Conservation (phyloP, 2,888 invertebrate species). For the Coremacera marginata region DNA sequence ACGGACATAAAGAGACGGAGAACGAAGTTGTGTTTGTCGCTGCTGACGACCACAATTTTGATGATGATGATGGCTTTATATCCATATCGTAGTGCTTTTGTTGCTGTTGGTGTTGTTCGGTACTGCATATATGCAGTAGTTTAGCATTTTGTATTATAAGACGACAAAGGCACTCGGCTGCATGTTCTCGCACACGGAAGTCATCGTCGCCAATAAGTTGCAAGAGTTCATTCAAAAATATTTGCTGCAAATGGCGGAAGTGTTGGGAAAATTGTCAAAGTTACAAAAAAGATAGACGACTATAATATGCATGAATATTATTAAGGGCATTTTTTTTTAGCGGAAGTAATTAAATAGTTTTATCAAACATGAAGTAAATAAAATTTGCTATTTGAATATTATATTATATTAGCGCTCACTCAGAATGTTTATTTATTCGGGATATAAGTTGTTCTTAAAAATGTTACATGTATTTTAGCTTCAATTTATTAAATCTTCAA, state of each 20-base stretch:
- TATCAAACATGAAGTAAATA: no score
- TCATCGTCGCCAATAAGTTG: conserved; percentile 68
- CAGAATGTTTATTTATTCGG: no score
- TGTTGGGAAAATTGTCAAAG: conserved; percentile 7
- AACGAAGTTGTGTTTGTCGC: not conserved
- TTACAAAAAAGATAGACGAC: not conserved
- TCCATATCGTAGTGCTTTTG: conserved; percentile 28
- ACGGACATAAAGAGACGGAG: conserved; percentile 36
- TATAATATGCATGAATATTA: not conserved
- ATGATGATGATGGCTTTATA: conserved; percentile 1
- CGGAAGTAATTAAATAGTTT: conserved; percentile 10
- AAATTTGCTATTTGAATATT: no score
- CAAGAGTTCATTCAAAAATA: conserved; percentile 67
- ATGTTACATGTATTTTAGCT: no score
- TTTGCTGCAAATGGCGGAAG: conserved; percentile 54
- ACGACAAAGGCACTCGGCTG: conserved; percentile 64
- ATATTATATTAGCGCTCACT: no score
- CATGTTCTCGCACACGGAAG: conserved; percentile 68
- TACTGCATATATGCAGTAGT: conserved; percentile 49
- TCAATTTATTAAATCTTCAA: no score
- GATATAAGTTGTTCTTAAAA: no score
- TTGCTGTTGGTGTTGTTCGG: conserved; percentile 45
- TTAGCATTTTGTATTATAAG: conserved; percentile 66
- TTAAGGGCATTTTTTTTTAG: no score
- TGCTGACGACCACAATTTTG: not conserved